These are phyloP conservation scores for Fistularia tabacaria DNA, from an alignment of 2,797 vertebrate genomes.

Conservation along the genomic window DNA sequence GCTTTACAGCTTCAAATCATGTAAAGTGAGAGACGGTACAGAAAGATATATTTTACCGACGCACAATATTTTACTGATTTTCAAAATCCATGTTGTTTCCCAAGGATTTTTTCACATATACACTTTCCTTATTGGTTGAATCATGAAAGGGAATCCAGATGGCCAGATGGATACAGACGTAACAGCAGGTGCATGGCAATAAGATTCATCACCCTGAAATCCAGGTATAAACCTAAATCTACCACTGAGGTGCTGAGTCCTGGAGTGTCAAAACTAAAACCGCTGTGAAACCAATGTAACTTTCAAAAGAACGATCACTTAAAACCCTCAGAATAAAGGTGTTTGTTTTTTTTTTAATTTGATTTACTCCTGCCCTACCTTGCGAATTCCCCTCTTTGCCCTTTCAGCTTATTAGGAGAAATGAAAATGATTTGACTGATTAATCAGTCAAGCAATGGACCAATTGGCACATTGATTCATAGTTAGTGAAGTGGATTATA, in stretches of 20 bases:
- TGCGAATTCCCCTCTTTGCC: conserved; percentile 21
- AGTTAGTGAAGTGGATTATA: conserved; percentile 12
- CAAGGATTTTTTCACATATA: conserved; percentile 9
- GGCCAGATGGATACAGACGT: conserved; percentile 48
- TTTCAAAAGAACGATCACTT: conserved; percentile 38
- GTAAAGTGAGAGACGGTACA: too few relatives aligned
- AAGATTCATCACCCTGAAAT: conserved; percentile 57
- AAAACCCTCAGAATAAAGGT: conserved; percentile 44
- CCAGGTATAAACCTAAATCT: conserved; percentile 57
- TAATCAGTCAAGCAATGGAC: conserved; percentile 17
- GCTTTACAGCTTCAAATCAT: too few relatives aligned
- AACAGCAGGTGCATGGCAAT: conserved; percentile 47
- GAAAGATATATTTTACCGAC: too few relatives aligned
- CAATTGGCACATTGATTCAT: conserved; percentile 41
- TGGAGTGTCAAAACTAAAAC: conserved; percentile 27
- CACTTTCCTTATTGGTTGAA: conserved; percentile 28
- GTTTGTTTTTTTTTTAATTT: conserved; percentile 10
- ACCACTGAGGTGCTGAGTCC: conserved; percentile 43
- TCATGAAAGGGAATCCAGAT: conserved; percentile 43
- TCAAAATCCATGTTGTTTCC: too few relatives aligned
- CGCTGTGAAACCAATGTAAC: conserved; percentile 6
- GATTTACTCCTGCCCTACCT: conserved; percentile 25
- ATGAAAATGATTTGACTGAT: conserved; percentile 37
- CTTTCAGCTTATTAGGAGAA: conserved; percentile 39
- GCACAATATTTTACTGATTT: too few relatives aligned